Evolutionary conservation across 2,113 vertebrate species (phyloP), one percentile per base, ranked within the genome.

Genomic region (Nycticryphes semicollaris): DNA sequence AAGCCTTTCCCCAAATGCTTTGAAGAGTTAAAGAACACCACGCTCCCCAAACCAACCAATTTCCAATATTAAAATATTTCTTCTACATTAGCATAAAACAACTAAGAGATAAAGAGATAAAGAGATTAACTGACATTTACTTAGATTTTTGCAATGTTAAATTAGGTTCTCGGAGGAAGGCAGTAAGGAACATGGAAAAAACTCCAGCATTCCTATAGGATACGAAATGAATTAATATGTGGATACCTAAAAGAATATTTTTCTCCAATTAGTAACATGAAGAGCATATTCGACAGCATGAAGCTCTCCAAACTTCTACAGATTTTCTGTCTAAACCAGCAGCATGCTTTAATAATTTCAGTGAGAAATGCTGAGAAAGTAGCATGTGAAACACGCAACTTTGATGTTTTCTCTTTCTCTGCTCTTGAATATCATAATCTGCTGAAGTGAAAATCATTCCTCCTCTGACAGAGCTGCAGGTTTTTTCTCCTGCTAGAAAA

Each of bases 391-490:
- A 87, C 87, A 83, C 35, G 54, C 59, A 88, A 67, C 59, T 96
- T 97, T 88, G 70, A 91, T 96, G 67, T 74, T 82, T 93, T 86
- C n/a, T 59, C 37, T 91, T 92, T 70, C 75, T 76, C 59, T 30
- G 19, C 25, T 80, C 68, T 54, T 76, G 37, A 95, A 91, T 76
- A 83, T 19, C 87, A 39, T 57, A 90, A 89, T 60, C 60, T 84
- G 72, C 69, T 91, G 77, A 89, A 91, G 37, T 33, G 69, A 89
- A 95, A 91, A 91, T 77, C 41, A 83, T 72, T 93, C 75, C 73
- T 92, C 27, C 31, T 84, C 90, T 57, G 62, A 83, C 83, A 89
- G 57, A 94, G 62, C 45, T 78, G 30, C 33, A 73, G 43, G 43
- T 43, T 43, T 43, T 59, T 73, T 68, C 53, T 64, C 28, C 48